Conservation (phyloP, 2,113 vertebrate genomes). For the human region GRCh38 chr18:67250001-67250500, state of each 20-base stretch:
- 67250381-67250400: too few relatives aligned
- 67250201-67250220: too few relatives aligned
- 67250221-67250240: too few relatives aligned
- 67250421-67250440: not conserved
- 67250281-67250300: too few relatives aligned
- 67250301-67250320: not conserved
- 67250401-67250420: not conserved
- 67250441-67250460: not conserved
- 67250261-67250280: too few relatives aligned
- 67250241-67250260: too few relatives aligned
- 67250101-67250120: too few relatives aligned
- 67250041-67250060: not conserved
- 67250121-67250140: rapidly evolving
- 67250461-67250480: not conserved
- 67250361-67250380: not conserved
- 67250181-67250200: too few relatives aligned
- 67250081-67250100: too few relatives aligned
- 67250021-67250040: not conserved
- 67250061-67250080: not conserved
- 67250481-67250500: not conserved
- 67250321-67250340: not conserved
- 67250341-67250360: not conserved
- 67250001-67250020: not conserved
- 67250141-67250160: too few relatives aligned
- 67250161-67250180: too few relatives aligned